Conservation (phyloP, 2,113 vertebrate genomes). For the Hippoglossus stenolepis region DNA sequence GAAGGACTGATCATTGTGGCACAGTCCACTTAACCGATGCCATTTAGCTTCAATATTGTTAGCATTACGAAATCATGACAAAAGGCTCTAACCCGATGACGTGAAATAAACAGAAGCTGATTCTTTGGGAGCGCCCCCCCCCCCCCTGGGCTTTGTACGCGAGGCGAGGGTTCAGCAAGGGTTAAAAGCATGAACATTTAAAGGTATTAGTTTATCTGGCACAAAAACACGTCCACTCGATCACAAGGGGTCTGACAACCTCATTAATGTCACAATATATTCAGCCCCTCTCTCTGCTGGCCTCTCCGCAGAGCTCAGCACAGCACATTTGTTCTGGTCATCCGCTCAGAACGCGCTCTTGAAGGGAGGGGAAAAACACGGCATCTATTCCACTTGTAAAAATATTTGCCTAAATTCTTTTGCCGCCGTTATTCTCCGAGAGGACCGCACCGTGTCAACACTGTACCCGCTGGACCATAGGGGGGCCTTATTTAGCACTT, state of each 20-base stretch:
- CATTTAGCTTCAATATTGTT: constrained; percentile 13
- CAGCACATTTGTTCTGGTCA: constrained; percentile 57
- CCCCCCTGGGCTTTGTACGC: constrained; percentile 67
- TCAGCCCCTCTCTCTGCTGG: constrained; percentile 67
- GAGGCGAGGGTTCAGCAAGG: constrained; percentile 72
- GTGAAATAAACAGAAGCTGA: neutral
- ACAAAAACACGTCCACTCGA: constrained; percentile 80
- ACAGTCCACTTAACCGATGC: neutral
- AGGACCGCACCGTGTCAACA: constrained; percentile 45
- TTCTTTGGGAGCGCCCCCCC: constrained; percentile 7
- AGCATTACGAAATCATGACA: constrained; percentile 7
- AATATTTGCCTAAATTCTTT: constrained; percentile 65
- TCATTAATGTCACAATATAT: constrained; percentile 84
- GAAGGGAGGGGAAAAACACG: constrained; percentile 19
- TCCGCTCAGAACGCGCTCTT: constrained; percentile 44
- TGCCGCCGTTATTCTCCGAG: constrained; percentile 38
- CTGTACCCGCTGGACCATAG: constrained; percentile 60
- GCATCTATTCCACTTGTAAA: constrained; percentile 46
- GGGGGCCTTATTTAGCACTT: constrained; percentile 69
- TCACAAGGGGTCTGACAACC: constrained; percentile 78
- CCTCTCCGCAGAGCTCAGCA: constrained; percentile 48
- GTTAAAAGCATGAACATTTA: constrained; percentile 81
- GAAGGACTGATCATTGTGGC: constrained; percentile 18
- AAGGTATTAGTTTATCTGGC: constrained; percentile 76
- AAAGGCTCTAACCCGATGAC: neutral